Evolutionary conservation across 2,888 invertebrate genomes (phyloP).

Genomic region (Barypeithes pellucidus): DNA sequence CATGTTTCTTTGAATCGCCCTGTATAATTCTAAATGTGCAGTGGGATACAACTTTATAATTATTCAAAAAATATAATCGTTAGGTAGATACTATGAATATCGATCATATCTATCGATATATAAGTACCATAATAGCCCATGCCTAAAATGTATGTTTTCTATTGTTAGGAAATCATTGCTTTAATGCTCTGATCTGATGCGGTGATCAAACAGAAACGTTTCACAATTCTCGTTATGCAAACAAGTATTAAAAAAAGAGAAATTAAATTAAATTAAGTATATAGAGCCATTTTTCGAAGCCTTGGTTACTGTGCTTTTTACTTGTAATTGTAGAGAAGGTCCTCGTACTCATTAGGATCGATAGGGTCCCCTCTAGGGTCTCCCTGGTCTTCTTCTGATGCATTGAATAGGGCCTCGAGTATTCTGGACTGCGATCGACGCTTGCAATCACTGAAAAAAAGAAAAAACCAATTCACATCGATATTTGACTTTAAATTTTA

Average conservation of each 20-base stretch:
- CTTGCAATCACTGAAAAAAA: conserved; percentile 60
- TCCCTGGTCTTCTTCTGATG: conserved; percentile 60
- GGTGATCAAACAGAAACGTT: background rate
- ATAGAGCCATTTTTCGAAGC: conserved; percentile 23
- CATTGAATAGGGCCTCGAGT: conserved; percentile 61
- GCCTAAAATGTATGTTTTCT: background rate
- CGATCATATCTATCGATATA: background rate
- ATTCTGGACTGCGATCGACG: conserved; percentile 59
- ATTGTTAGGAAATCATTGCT: conserved; percentile 1
- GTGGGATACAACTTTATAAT: too few relatives aligned
- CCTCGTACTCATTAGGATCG: conserved; percentile 44
- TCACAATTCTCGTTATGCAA: background rate
- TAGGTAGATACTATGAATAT: too few relatives aligned
- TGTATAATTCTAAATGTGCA: too few relatives aligned
- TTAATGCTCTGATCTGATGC: conserved; percentile 3
- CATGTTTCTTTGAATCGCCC: too few relatives aligned
- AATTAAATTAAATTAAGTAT: conserved; percentile 15
- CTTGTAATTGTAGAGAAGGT: conserved; percentile 51
- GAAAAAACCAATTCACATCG: too few relatives aligned
- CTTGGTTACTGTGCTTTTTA: conserved; percentile 24
- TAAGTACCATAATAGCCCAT: conserved; percentile 6
- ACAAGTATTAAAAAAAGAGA: background rate
- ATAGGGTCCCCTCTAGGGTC: conserved; percentile 51
- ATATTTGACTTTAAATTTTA: too few relatives aligned
- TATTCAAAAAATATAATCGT: too few relatives aligned